Percentiles rank a stretch among this genome's conserved stretches.
Conservation (phyloP, 2,113 vertebrate genomes). For the Tenrec ecaudatus region DNA sequence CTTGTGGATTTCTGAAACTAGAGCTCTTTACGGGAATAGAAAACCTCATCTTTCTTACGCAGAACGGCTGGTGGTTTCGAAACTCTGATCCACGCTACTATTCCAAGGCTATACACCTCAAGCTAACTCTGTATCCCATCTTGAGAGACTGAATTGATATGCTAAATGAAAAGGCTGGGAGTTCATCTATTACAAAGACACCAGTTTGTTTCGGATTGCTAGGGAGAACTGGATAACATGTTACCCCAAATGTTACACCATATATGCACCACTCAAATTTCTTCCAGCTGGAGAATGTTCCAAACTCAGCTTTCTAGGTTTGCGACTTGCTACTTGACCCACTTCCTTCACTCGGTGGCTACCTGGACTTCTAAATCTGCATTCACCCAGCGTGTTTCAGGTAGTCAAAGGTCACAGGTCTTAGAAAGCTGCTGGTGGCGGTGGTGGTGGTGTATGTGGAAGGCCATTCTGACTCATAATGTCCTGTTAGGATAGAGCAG, state of each 20-base stretch:
- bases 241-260: neutral
- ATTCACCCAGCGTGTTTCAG: neutral
- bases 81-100: too few species aligned
- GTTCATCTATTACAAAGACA: neutral
- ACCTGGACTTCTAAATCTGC: slow-evolving; percentile 19
- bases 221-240: neutral
- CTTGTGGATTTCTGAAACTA: too few species aligned
- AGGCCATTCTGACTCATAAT: neutral
- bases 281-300: slow-evolving; percentile 8
- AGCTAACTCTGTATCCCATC: neutral
- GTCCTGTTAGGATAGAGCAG: neutral
- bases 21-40: too few species aligned
- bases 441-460: neutral
- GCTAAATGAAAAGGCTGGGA: neutral
- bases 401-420: slow-evolving; percentile 21
- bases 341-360: slow-evolving; percentile 5
- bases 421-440: neutral
- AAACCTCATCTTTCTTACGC: too few species aligned
- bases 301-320: neutral
- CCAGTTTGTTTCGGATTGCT: neutral
- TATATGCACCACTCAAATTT: neutral
- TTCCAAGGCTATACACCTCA: neutral
- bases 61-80: too few species aligned
- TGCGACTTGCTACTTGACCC: neutral
- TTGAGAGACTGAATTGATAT: neutral